Percentiles rank a stretch among this genome's conserved stretches.
Conservation (phyloP, 1,140 invertebrate genomes). For the Philopotamus ludificatus region DNA sequence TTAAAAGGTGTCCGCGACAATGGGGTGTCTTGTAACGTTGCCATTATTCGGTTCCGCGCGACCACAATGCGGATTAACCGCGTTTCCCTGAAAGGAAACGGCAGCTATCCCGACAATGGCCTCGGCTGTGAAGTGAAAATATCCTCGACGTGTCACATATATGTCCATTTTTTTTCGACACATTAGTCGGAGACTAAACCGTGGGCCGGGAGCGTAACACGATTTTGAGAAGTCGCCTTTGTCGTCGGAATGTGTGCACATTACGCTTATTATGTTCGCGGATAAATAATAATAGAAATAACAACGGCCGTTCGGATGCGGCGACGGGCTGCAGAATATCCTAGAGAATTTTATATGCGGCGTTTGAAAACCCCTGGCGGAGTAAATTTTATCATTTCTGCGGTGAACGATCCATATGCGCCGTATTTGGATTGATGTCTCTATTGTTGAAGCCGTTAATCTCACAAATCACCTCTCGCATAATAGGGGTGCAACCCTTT, state of each 20-base stretch:
- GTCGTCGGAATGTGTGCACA: slow-evolving; percentile 20
- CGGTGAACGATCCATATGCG: not conserved
- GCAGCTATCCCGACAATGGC: not conserved
- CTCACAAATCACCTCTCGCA: slow-evolving; percentile 21
- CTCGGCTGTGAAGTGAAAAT: slow-evolving; percentile 13
- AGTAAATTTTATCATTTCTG: slow-evolving; percentile 1
- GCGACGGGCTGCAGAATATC: slow-evolving; percentile 23
- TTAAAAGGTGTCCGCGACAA: slow-evolving; percentile 22
- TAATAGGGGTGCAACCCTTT: slow-evolving; percentile 12
- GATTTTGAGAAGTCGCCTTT: slow-evolving; percentile 21
- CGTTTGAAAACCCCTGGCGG: not conserved
- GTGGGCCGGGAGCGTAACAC: slow-evolving; percentile 22
- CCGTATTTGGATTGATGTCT: slow-evolving; percentile 8
- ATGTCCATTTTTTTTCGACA: not conserved
- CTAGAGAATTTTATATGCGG: no score
- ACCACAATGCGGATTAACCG: slow-evolving; percentile 18
- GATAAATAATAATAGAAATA: slow-evolving; percentile 10
- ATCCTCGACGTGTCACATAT: slow-evolving; percentile 1
- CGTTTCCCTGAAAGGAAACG: slow-evolving; percentile 17
- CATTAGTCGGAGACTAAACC: not conserved
- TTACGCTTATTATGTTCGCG: not conserved
- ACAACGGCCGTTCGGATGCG: slow-evolving; percentile 12
- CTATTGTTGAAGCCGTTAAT: slow-evolving; percentile 17
- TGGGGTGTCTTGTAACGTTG: slow-evolving; percentile 12
- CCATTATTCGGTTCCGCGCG: slow-evolving; percentile 2